Evolutionary conservation across 23 tunicate species (phyloP), one percentile per base, ranked within the genome.

Genomic region (Phallusia fumigata): DNA sequence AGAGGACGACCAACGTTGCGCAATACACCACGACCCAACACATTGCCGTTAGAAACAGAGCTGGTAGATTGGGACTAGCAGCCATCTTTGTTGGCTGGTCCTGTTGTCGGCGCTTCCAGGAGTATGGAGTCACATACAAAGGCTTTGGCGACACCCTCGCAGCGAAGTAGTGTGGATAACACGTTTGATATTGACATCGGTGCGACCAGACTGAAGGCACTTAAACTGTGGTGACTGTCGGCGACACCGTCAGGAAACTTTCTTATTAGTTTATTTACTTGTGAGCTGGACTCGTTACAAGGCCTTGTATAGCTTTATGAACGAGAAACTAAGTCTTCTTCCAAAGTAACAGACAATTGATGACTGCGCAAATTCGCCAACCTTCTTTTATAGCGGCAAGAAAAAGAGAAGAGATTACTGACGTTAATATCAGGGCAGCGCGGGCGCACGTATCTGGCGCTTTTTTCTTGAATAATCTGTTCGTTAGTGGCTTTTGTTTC

Each of bases 1-100:
- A 84, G 53, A 84, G 11, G 2, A 84, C 22, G 19, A 84, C 52
- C 33, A 76, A 26, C 6, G 53, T 32, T 11, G 76, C 21, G 32
- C 24, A 58, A 10, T 49, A 30, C 51, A 64, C 53, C 26, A 35
- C 52, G 5, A 16, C 28, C 69, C 69, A 58, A 22, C 69, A 58
- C 28, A 24, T 58, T 5, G 69, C 69, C 11, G 69, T 21, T 5
- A 58, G 69, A 2, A 58, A 24, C 69, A 58, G 3, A 24, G 26
- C 11, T 2, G 26, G 69, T 22, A 58, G 26, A 24, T 16, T 13
- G 11, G 69, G 28, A 1, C 13, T 16, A 22, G 15, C 5, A 3
- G 69, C 1, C 26, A 24, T 21, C 15, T 1, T 58, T 58, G 28
- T 24, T 58, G 5, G 1, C 69, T 58, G 26, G 26, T 21, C 28